A percentile compares a stretch with the other conserved stretches of the same genome.
Conservation (phyloP, 1,140 invertebrate species). For the Dinothrombium tinctorium region DNA sequence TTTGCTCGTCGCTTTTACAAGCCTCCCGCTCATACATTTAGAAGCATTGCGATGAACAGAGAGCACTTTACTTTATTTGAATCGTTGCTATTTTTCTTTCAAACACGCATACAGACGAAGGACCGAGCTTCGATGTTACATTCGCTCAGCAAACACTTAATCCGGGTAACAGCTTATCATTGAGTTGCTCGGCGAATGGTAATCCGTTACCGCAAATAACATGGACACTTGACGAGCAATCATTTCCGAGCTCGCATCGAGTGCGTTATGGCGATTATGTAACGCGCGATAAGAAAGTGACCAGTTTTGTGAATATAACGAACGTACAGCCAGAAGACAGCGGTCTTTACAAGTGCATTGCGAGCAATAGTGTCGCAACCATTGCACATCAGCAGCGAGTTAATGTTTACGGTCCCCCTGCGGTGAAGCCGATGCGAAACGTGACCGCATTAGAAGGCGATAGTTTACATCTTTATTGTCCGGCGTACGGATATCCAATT, state of each 20-base stretch:
- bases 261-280: background rate
- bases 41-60: background rate
- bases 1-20: background rate
- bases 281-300: background rate
- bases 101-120: background rate
- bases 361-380: slow-evolving; percentile 58
- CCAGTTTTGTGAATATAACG: slow-evolving; percentile 4
- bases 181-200: slow-evolving; percentile 60
- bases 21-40: background rate
- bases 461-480: slow-evolving; percentile 62
- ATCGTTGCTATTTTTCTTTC: background rate
- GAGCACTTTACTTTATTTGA: background rate
- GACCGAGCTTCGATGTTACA: background rate
- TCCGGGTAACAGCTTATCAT: slow-evolving; percentile 45
- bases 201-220: slow-evolving; percentile 40
- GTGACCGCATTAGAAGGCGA: slow-evolving; percentile 65
- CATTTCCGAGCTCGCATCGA: slow-evolving; percentile 15
- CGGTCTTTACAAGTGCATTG: slow-evolving; percentile 43
- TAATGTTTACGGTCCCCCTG: slow-evolving; percentile 63
- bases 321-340: slow-evolving; percentile 17
- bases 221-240: slow-evolving; percentile 24
- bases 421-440: slow-evolving; percentile 67
- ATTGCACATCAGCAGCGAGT: slow-evolving; percentile 54
- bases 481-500: slow-evolving; percentile 75
- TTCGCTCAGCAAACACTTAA: background rate